Conservation (phyloP, 2,113 vertebrate species). For the Eleginops maclovinus region DNA sequence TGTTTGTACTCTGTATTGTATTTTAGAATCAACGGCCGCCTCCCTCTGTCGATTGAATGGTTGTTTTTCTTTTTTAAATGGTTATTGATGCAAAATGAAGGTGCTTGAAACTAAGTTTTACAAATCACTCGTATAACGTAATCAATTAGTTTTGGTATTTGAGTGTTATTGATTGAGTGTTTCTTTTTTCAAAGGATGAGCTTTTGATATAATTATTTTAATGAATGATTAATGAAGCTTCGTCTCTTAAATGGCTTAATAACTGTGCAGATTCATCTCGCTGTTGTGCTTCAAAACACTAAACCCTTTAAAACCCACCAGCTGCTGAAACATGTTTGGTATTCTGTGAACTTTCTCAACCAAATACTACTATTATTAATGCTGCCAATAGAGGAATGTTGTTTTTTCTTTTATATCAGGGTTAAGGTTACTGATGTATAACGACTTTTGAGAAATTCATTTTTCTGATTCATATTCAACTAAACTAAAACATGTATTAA, state of each 20-base stretch:
- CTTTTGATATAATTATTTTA: slow-evolving; percentile 17
- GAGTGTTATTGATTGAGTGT: too few relatives aligned
- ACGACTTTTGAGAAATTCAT: not conserved
- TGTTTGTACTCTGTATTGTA: slow-evolving; percentile 13
- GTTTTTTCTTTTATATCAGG: too few relatives aligned
- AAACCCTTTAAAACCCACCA: not conserved
- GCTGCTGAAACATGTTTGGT: not conserved
- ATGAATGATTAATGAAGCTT: not conserved
- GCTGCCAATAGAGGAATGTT: not conserved
- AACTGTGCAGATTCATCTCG: not conserved
- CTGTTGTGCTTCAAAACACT: not conserved
- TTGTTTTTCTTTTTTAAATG: too few relatives aligned
- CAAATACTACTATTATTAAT: not conserved
- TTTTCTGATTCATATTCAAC: too few relatives aligned
- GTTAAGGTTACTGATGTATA: not conserved
- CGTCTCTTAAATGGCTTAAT: not conserved
- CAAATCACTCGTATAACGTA: too few relatives aligned
- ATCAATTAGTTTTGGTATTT: too few relatives aligned
- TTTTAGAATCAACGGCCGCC: not conserved
- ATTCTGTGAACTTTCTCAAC: not conserved
- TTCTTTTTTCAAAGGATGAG: too few relatives aligned
- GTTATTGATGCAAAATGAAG: too few relatives aligned
- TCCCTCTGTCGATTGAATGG: too few relatives aligned
- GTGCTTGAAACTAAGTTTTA: too few relatives aligned
- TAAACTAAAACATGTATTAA: too few relatives aligned